phyloP scores from a whole-genome alignment of 2,888 invertebrate genomes.

The Calliopum simillimum region DNA sequence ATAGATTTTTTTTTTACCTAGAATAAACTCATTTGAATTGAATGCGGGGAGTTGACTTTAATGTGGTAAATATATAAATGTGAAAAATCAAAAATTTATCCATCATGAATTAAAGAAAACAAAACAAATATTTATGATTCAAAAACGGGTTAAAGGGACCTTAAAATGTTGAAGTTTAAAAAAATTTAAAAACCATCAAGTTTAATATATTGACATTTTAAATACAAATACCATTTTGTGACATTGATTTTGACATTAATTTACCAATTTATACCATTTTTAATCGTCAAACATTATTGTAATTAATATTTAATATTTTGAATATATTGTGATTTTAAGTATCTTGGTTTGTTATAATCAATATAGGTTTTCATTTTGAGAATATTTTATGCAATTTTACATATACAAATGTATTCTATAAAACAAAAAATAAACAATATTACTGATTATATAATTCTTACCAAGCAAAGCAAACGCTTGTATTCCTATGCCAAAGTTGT shows the following conservation, averaged over 20 bases:
- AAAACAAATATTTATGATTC: background rate
- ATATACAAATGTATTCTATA: no score
- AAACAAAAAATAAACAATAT: background rate
- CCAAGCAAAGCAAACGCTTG: slow-evolving; percentile 5
- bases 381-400: slow-evolving; percentile 1
- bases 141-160: background rate
- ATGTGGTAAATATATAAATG: no score
- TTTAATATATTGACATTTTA: no score
- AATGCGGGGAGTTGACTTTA: no score
- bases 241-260: background rate
- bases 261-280: slow-evolving; percentile 7
- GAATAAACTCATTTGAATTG: no score
- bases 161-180: no score
- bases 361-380: background rate
- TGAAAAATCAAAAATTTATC: no score
- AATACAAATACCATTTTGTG: background rate
- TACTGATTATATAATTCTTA: slow-evolving; percentile 12
- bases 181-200: no score
- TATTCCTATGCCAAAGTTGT: slow-evolving; percentile 10
- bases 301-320: background rate
- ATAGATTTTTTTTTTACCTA: no score
- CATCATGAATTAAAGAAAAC: background rate
- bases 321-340: background rate
- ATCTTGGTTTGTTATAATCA: background rate
- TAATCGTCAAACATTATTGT: background rate